Conservation (phyloP, 2,113 vertebrate genomes). For the Phoxinus phoxinus region DNA sequence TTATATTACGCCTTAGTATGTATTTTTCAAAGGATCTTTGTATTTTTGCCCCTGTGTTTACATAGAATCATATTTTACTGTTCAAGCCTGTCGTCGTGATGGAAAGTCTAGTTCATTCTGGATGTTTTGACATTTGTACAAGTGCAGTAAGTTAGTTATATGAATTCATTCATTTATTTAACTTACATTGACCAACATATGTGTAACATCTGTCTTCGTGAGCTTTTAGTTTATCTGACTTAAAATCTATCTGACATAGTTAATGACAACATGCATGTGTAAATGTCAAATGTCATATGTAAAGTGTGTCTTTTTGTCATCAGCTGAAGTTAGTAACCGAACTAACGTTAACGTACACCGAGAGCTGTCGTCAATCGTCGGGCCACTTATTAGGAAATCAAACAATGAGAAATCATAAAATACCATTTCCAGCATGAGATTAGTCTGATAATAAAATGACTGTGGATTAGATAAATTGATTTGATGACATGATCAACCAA, state of each 20-base stretch:
- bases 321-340: neutral
- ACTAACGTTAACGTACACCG: too few species aligned
- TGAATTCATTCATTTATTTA: neutral
- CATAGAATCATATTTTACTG: too few species aligned
- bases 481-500: neutral
- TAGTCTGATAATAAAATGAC: neutral
- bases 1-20: too few species aligned
- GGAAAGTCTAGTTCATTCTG: neutral
- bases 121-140: neutral
- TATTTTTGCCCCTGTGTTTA: too few species aligned
- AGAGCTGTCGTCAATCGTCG: neutral
- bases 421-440: neutral
- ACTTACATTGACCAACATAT: neutral
- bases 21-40: too few species aligned
- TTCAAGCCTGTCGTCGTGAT: too few species aligned
- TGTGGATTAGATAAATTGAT: neutral
- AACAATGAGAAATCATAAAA: neutral
- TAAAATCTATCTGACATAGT: neutral
- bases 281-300: neutral
- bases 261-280: neutral
- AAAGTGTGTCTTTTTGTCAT: neutral
- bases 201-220: neutral
- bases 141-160: neutral
- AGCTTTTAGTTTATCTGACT: neutral
- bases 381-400: neutral